Base-by-base conservation (phyloP, 2,113 vertebrate species). In the Saccopteryx bilineata region DNA sequence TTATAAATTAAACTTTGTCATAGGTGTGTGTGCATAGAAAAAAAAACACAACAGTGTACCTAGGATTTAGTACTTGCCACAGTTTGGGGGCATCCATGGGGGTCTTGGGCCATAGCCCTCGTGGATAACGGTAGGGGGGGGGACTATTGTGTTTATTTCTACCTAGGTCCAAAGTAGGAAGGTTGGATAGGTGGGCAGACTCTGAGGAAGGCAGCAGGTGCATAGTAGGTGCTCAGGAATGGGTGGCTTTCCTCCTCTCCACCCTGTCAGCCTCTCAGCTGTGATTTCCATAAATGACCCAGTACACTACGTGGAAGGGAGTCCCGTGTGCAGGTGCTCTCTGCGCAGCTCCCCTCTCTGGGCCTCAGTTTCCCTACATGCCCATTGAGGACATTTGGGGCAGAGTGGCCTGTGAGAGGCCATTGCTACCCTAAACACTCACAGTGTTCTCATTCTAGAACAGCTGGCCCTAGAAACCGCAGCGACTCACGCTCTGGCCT, bases 361-460 rank as follows among this genome's bases (percentile, higher is more conserved):
- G 28, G 48, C 74, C 94, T 96, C 92, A 52, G 82, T 96, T 87
- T 96, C 88, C 78, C 46, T 18, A 65, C 78, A 52, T 28, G 68
- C 24, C 65, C 84, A 33, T 1, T 0, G 21, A 52, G 60, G 46
- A 28, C 58, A 12, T 0, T 2, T 66, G 63, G 52, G 82, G 17
- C 18, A 19, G 1, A 11, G 52, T 46, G 76, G 72, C 50, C 23
- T 48, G 84, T 15, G 50, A 75, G 24, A 39, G 18, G n/a, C 17
- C 23, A 9, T 60, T 52, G 23, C 84, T n/a, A 24, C n/a, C 56
- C 31, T 5, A 21, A 5, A 0, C 31, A 39, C 14, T 39, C 50
- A 39, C n/a, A 6, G 2, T 19, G 56, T 7, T 46, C 75, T 65
- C 60, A 11, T 66, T 46, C 13, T 11, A 31, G 28, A 95, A 56